A percentile compares a stretch with the other conserved stretches of the same genome.
Evolutionary conservation across 2,888 invertebrate genomes (phyloP).

Genomic region (Scaptodrosophila latifasciaeformis): DNA sequence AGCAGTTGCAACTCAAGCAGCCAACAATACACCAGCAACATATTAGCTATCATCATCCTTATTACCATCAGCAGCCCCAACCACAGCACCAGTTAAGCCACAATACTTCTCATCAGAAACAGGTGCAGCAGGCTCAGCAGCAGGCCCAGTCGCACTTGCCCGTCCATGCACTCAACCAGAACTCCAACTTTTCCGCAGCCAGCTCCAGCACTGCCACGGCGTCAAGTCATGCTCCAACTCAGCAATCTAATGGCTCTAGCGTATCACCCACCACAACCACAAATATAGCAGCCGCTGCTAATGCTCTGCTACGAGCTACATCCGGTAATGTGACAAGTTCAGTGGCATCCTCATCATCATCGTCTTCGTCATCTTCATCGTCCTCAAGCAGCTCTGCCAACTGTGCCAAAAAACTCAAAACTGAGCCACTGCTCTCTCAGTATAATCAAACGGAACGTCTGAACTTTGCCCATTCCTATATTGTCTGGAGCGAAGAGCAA

Average conservation of each 20-base stretch:
- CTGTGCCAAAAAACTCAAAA: conserved; percentile 69
- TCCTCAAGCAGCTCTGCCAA: conserved; percentile 37
- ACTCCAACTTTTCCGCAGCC: conserved; percentile 71
- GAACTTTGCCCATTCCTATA: conserved; percentile 68
- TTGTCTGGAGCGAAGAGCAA: conserved; percentile 71
- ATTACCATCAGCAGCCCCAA: conserved; percentile 58
- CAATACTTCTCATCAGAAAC: conserved; percentile 28
- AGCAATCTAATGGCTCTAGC: conserved; percentile 70
- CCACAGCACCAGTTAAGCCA: conserved; percentile 37
- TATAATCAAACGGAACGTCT: conserved; percentile 71
- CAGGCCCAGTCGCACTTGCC: conserved; percentile 51
- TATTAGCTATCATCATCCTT: conserved; percentile 66
- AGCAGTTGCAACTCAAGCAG: conserved; percentile 68
- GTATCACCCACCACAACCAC: conserved; percentile 63
- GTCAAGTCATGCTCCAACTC: conserved; percentile 71
- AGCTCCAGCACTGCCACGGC: conserved; percentile 71
- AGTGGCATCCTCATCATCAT: conserved; percentile 36
- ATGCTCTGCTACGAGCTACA: conserved; percentile 52
- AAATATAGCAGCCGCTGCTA: conserved; percentile 59
- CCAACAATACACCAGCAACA: conserved; percentile 70
- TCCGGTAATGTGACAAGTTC: conserved; percentile 31
- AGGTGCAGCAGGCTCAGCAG: conserved; percentile 10
- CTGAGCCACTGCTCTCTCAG: conserved; percentile 67
- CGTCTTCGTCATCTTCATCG: conserved; percentile 20
- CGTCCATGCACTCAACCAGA: conserved; percentile 69